These are phyloP conservation scores for Xestia rhomboidea DNA, from an alignment of 2,888 invertebrate genomes.

Conservation along the genomic window DNA sequence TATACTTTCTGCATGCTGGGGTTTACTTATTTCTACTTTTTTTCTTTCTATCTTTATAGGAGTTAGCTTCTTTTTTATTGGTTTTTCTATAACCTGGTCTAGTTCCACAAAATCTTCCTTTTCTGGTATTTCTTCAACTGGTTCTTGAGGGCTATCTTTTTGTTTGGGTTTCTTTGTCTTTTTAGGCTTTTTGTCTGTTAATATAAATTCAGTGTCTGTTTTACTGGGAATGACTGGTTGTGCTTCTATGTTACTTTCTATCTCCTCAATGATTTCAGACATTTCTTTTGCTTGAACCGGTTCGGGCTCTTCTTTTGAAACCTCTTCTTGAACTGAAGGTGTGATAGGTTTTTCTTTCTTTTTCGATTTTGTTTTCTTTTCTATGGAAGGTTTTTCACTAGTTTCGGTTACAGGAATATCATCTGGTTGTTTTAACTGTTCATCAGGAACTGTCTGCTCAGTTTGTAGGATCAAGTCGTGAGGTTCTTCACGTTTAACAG, in stretches of 20 bases:
- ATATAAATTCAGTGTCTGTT: conserved; percentile 5
- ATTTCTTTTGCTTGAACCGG: conserved; percentile 13
- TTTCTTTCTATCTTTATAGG: conserved; percentile 92
- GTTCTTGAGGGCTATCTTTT: conserved; percentile 25
- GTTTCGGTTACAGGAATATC: conserved; percentile 72
- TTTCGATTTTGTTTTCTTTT: conserved; percentile 53
- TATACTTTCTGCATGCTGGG: conserved; percentile 91
- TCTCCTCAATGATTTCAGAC: conserved; percentile 30
- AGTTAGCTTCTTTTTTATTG: conserved; percentile 77
- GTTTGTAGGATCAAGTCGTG: conserved; percentile 6
- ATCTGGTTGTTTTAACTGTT: conserved; percentile 28
- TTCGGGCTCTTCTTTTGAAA: conserved; percentile 29
- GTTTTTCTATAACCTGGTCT: conserved; percentile 67
- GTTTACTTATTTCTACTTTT: conserved; percentile 91
- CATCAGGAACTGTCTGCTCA: not conserved
- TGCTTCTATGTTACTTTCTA: conserved; percentile 6
- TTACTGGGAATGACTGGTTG: not conserved
- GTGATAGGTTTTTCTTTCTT: conserved; percentile 50
- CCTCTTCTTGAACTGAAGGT: conserved; percentile 16
- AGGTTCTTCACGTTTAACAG: conserved; percentile 15
- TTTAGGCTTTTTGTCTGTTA: conserved; percentile 46
- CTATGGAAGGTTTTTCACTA: conserved; percentile 51
- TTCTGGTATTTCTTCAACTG: conserved; percentile 27
- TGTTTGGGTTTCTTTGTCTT: conserved; percentile 45
- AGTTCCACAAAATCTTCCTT: conserved; percentile 48